Conservation (phyloP, 2,888 invertebrate species). For the Emmelina monodactyla region DNA sequence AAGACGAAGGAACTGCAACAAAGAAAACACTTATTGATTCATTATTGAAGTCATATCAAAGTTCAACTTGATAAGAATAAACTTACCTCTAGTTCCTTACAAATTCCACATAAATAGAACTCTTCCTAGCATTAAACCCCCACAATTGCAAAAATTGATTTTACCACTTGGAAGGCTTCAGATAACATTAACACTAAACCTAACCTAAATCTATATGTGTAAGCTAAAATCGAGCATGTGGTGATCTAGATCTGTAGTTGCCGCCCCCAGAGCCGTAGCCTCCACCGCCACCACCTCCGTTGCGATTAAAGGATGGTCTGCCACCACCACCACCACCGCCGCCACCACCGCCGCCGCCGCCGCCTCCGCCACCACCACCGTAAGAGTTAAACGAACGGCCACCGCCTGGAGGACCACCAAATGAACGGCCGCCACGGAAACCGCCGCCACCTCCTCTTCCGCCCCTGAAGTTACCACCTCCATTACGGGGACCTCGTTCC, state of each 20-base stretch:
- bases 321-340: conserved; percentile 41
- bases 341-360: conserved; percentile 34
- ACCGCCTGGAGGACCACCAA: conserved; percentile 56
- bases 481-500: conserved; percentile 73
- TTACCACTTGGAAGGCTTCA: conserved; percentile 64
- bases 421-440: conserved; percentile 44
- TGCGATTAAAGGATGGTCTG: conserved; percentile 37
- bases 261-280: conserved; percentile 51
- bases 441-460: conserved; percentile 55
- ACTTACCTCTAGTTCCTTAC: conserved; percentile 51
- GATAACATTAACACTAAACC: conserved; percentile 65
- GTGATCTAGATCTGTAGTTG: conserved; percentile 63
- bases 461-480: conserved; percentile 64
- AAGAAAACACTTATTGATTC: conserved; percentile 14
- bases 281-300: conserved; percentile 33
- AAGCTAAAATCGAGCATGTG: conserved; percentile 56
- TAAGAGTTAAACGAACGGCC: conserved; percentile 67
- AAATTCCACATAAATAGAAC: conserved; percentile 31
- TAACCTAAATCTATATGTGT: conserved; percentile 49
- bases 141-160: conserved; percentile 55
- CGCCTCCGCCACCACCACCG: conserved; percentile 48
- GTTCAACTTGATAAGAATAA: conserved; percentile 10
- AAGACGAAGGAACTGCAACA: conserved; percentile 49
- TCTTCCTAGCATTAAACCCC: conserved; percentile 58
- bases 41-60: conserved; percentile 1